Evolutionary conservation across 1,140 invertebrate genomes (phyloP).

Genomic region (Chironomus tepperi): DNA sequence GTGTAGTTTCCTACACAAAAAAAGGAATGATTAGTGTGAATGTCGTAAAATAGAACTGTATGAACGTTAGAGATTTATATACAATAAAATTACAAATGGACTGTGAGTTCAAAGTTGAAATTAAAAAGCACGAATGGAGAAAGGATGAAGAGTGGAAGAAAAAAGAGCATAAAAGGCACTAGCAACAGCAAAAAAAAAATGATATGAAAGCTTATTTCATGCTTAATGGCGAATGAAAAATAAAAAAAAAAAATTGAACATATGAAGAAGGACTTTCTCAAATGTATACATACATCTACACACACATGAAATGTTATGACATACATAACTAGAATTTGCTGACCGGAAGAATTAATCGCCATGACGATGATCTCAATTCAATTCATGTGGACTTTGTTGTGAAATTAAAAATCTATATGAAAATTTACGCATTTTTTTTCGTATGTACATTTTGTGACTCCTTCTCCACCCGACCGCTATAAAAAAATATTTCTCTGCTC

Average conservation of each 20-base stretch:
- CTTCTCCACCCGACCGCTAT: neutral
- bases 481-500: neutral
- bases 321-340: constrained; percentile 2
- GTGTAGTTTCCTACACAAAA: neutral
- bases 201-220: constrained; percentile 14
- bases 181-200: neutral
- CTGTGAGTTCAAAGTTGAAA: neutral
- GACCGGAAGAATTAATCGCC: neutral
- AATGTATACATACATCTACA: neutral
- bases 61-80: neutral
- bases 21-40: neutral
- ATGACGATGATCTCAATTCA: constrained; percentile 12
- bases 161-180: neutral
- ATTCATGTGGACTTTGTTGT: constrained; percentile 8
- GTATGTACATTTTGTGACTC: neutral
- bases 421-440: neutral
- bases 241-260: neutral
- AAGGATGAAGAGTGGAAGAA: too few relatives aligned
- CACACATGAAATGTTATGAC: neutral
- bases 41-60: neutral
- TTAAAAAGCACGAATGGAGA: neutral
- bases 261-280: neutral
- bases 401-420: constrained; percentile 14
- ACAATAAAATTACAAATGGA: too few relatives aligned
- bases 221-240: constrained; percentile 13